Base-by-base conservation (phyloP, 1,140 invertebrate species). In the Carposina sasakii region DNA sequence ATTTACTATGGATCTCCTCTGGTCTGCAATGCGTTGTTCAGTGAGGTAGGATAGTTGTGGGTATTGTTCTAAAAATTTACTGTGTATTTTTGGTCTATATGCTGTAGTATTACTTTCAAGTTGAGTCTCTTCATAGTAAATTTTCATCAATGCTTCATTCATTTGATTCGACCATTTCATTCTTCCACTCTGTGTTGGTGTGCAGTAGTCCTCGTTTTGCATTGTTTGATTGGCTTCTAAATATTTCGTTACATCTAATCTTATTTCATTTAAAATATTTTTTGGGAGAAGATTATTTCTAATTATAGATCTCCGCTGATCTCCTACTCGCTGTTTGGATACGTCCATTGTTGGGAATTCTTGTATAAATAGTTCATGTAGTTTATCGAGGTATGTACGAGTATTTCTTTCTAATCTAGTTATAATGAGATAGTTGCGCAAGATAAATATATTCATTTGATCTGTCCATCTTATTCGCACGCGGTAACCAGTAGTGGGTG, bases 221-320 rank as follows among this genome's bases (percentile, higher is more conserved):
- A 33, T 33, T 3, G 3, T 17, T n/a, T n/a, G n/a, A n/a, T n/a
- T 33, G 3, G 10, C n/a, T n/a, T 5, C 15, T 4, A 33, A n/a
- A 13, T 33, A 4, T 33, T 10, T n/a, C 5, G 3, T n/a, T 33
- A 54, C 22, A n/a, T 56, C 54, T 31, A 43, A 23, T 31, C 30
- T 51, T 26, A 56, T 22, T 36, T 52, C 23, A 10, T 59, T 34
- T 10, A 60, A n/a, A 16, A 9, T 15, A 16, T 48, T 10, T 21
- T 44, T n/a, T 15, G 54, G 23, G 10, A 56, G 16, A 0, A 51
- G 21, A 39, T 60, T 56, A 44, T 56, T 56, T 23, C 36, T 40
- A 1, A 46, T 24, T 22, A 60, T 56, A 10, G 44, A 22, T 34
- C 52, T 46, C 4, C 46, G 9, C 24, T 51, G 52, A 20, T 60